These are phyloP conservation scores for Steinernema carpocapsae DNA, from an alignment of 2,888 invertebrate species.

Conservation along the genomic window DNA sequence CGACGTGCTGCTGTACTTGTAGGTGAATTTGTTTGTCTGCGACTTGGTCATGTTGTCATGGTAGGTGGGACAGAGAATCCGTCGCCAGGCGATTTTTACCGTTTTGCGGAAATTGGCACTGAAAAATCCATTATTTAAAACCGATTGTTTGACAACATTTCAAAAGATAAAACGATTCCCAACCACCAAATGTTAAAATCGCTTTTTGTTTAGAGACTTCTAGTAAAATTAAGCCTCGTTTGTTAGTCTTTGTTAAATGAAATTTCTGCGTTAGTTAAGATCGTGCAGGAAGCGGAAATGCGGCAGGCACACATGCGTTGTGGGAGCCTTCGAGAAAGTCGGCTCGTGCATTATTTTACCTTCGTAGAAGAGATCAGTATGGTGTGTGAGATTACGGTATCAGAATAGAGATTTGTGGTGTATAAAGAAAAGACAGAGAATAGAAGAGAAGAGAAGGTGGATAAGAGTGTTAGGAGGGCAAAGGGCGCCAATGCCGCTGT, in stretches of 20 bases:
- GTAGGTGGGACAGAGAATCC: conserved; percentile 49
- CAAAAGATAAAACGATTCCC: too few species aligned
- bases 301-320: neutral
- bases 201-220: neutral
- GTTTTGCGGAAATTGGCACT: conserved; percentile 67
- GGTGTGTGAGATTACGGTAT: neutral
- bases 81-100: conserved; percentile 61
- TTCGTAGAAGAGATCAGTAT: neutral
- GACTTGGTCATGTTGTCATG: neutral
- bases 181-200: too few species aligned
- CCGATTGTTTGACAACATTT: too few species aligned
- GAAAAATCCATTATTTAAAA: too few species aligned
- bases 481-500: neutral
- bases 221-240: conserved; percentile 4
- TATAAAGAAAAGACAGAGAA: neutral
- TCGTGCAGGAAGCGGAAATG: too few species aligned
- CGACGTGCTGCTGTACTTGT: conserved; percentile 27
- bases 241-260: neutral
- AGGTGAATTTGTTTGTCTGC: conserved; percentile 12
- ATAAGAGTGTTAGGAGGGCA: neutral
- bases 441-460: too few species aligned
- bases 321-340: neutral
- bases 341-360: neutral
- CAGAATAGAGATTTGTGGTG: neutral
- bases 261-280: too few species aligned